Evolutionary conservation across 2,888 invertebrate genomes (phyloP).

Genomic region (Diplazon laetatorius): DNA sequence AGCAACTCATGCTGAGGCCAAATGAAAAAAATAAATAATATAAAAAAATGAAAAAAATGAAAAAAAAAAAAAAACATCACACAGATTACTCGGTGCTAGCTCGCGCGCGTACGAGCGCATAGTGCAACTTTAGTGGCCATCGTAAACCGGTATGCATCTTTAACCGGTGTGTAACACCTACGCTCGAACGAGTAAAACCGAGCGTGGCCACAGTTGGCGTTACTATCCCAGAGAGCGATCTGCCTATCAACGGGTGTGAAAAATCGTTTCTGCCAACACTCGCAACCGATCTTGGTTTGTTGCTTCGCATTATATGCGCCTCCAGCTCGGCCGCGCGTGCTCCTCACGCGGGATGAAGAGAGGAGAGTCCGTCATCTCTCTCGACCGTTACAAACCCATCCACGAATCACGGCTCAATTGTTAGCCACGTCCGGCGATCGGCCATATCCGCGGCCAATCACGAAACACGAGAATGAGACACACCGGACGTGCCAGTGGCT

Average conservation of each 20-base stretch:
- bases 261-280: conserved; percentile 63
- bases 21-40: background rate
- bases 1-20: conserved; percentile 23
- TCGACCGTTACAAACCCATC: conserved; percentile 11
- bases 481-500: background rate
- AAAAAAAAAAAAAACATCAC: conserved; percentile 60
- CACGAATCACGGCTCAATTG: background rate
- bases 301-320: conserved; percentile 44
- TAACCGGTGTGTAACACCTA: conserved; percentile 73
- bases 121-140: conserved; percentile 80
- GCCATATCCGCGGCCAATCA: background rate
- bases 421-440: background rate
- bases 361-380: too few species aligned
- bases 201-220: conserved; percentile 51
- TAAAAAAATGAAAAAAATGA: conserved; percentile 62
- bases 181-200: conserved; percentile 51
- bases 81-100: conserved; percentile 74
- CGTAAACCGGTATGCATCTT: conserved; percentile 80
- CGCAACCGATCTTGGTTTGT: conserved; percentile 51
- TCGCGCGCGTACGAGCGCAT: conserved; percentile 33
- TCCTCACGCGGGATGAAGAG: conserved; percentile 43
- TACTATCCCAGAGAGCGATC: conserved; percentile 74
- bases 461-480: background rate
- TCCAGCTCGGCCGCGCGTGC: conserved; percentile 53
- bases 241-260: conserved; percentile 79